Conservation (phyloP, 2,113 vertebrate species). For the Vanacampus margaritifer region DNA sequence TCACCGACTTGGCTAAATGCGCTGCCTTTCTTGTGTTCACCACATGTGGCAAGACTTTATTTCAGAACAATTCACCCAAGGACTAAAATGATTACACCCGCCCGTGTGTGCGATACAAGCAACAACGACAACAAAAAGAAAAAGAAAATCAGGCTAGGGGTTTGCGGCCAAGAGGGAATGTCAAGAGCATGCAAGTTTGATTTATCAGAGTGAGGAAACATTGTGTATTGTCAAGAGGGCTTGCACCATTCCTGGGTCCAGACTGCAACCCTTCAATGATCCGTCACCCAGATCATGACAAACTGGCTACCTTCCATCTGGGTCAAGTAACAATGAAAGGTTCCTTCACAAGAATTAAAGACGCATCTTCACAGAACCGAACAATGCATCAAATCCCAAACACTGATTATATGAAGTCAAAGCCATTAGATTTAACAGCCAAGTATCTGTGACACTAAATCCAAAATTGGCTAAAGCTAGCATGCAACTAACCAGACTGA, state of each 20-base stretch:
- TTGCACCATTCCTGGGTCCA: conserved; percentile 27
- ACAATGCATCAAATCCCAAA: conserved; percentile 19
- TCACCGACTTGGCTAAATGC: conserved; percentile 57
- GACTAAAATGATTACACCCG: conserved; percentile 9
- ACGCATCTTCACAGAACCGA: conserved; percentile 1
- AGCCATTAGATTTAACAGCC: conserved; percentile 29
- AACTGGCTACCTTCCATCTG: conserved; percentile 45
- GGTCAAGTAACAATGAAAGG: conserved; percentile 50
- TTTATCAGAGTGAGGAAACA: conserved; percentile 51
- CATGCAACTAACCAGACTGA: conserved; percentile 17
- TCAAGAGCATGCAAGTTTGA: conserved; percentile 18
- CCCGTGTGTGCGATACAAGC: not conserved
- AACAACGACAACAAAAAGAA: not conserved
- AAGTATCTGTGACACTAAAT: conserved; percentile 16
- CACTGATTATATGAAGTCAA: conserved; percentile 26
- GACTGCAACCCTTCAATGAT: conserved; percentile 45
- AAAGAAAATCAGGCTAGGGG: not conserved
- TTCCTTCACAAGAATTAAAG: conserved; percentile 20
- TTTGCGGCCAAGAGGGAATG: conserved; percentile 11
- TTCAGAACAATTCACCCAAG: conserved; percentile 20
- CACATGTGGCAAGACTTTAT: conserved; percentile 55
- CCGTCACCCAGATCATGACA: conserved; percentile 44
- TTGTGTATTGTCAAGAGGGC: conserved; percentile 19
- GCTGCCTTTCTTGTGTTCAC: conserved; percentile 47
- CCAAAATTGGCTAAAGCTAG: conserved; percentile 28